These are phyloP conservation scores for Merluccius polli DNA, from an alignment of 2,797 vertebrate genomes.

Conservation along the genomic window DNA sequence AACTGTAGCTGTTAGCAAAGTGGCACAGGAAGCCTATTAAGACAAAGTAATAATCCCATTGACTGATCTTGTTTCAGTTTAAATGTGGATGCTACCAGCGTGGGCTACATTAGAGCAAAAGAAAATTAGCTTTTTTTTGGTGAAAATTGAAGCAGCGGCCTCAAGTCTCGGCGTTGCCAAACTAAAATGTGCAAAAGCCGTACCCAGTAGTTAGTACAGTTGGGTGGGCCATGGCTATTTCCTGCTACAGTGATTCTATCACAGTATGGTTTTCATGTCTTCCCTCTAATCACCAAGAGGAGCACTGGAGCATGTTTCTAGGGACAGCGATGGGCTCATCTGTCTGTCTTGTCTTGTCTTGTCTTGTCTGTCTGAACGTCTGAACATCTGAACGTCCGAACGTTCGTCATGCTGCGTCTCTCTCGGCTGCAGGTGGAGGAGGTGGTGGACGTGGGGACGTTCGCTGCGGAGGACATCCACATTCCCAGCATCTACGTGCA, in stretches of 20 bases:
- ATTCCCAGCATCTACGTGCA: constrained; percentile 94
- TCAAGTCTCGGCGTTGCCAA: constrained; percentile 11
- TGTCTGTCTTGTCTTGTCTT: background rate
- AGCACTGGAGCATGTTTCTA: background rate
- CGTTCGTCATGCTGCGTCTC: background rate
- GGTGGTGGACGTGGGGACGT: constrained; percentile 89
- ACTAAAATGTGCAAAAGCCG: background rate
- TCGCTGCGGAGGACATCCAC: constrained; percentile 92
- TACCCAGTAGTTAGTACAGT: constrained; percentile 1
- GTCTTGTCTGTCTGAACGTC: background rate
- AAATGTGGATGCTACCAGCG: background rate
- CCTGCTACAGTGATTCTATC: constrained; percentile 25
- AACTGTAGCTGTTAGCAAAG: background rate
- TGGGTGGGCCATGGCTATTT: constrained; percentile 36
- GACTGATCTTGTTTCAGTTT: background rate
- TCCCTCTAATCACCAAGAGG: constrained; percentile 31
- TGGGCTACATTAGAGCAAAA: background rate
- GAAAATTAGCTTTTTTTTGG: too few species aligned
- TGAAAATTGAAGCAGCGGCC: background rate
- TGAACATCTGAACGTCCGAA: too few species aligned
- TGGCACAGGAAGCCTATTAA: background rate
- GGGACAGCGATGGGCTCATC: background rate
- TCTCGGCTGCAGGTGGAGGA: constrained; percentile 85
- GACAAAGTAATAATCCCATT: background rate
- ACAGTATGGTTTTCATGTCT: constrained; percentile 26